These are phyloP conservation scores for Pelosia muscerda DNA, from an alignment of 2,888 invertebrate species.

Conservation along the genomic window DNA sequence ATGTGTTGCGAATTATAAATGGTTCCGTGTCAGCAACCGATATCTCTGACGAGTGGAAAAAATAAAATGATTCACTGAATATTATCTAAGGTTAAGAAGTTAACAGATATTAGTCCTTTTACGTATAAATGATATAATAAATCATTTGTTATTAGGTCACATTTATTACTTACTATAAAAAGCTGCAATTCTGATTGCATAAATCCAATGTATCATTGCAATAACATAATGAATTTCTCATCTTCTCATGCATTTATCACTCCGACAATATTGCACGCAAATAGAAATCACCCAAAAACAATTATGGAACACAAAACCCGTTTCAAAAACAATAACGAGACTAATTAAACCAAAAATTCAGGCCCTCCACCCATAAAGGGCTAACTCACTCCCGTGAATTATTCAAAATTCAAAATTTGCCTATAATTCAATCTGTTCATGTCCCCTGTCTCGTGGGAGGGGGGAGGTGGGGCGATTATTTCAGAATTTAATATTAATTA, in stretches of 20 bases:
- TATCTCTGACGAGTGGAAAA: slow-evolving; percentile 53
- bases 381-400: slow-evolving; percentile 78
- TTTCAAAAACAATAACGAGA: slow-evolving; percentile 50
- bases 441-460: slow-evolving; percentile 66
- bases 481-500: slow-evolving; percentile 88
- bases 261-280: slow-evolving; percentile 9
- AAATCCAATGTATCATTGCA: slow-evolving; percentile 16
- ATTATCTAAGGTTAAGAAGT: slow-evolving; percentile 54
- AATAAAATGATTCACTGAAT: slow-evolving; percentile 43
- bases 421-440: slow-evolving; percentile 83
- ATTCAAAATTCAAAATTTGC: slow-evolving; percentile 86
- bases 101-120: slow-evolving; percentile 57
- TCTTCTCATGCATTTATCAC: not conserved
- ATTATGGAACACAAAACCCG: slow-evolving; percentile 42
- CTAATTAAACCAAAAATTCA: slow-evolving; percentile 59
- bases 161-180: slow-evolving; percentile 46
- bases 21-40: slow-evolving; percentile 52
- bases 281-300: slow-evolving; percentile 38
- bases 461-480: slow-evolving; percentile 77
- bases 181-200: slow-evolving; percentile 36
- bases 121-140: slow-evolving; percentile 51
- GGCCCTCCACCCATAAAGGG: slow-evolving; percentile 73
- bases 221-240: not conserved
- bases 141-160: slow-evolving; percentile 51
- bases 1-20: slow-evolving; percentile 42